Evolutionary conservation across 2,888 invertebrate genomes (phyloP).

Genomic region (Alloplasta piceator): DNA sequence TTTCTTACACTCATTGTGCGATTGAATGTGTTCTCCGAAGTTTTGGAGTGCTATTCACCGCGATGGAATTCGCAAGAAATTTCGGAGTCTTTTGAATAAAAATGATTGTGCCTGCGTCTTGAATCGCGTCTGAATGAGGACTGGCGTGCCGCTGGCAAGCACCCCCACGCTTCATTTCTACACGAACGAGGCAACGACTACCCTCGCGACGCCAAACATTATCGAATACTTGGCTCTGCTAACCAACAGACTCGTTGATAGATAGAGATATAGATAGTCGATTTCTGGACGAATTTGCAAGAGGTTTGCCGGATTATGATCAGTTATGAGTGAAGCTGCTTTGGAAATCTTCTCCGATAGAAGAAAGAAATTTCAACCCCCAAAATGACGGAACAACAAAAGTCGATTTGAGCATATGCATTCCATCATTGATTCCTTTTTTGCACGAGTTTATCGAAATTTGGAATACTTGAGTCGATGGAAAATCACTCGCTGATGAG

Average conservation of each 20-base stretch:
- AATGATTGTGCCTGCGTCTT: conserved; percentile 74
- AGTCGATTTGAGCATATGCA: too few relatives aligned
- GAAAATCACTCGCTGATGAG: too few relatives aligned
- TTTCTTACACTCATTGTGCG: background rate
- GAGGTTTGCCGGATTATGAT: too few relatives aligned
- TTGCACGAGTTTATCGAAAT: too few relatives aligned
- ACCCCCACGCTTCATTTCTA: conserved; percentile 68
- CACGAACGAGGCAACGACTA: conserved; percentile 62
- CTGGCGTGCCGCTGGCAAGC: conserved; percentile 76
- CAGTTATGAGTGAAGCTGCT: too few relatives aligned
- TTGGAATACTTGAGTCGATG: too few relatives aligned
- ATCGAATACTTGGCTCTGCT: conserved; percentile 67
- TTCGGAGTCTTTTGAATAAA: conserved; percentile 51
- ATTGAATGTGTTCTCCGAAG: background rate
- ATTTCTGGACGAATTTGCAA: too few relatives aligned
- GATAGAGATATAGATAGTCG: background rate
- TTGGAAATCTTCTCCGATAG: too few relatives aligned
- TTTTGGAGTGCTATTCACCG: background rate
- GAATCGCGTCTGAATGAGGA: conserved; percentile 81
- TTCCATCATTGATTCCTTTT: too few relatives aligned
- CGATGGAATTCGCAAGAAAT: background rate
- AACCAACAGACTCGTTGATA: conserved; percentile 32
- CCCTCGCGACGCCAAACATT: conserved; percentile 71
- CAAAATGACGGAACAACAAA: background rate
- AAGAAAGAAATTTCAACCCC: too few relatives aligned